Evolutionary conservation across 2,888 invertebrate species (phyloP), one percentile per base, ranked within the genome.

Genomic region (Aspidapion aeneum): DNA sequence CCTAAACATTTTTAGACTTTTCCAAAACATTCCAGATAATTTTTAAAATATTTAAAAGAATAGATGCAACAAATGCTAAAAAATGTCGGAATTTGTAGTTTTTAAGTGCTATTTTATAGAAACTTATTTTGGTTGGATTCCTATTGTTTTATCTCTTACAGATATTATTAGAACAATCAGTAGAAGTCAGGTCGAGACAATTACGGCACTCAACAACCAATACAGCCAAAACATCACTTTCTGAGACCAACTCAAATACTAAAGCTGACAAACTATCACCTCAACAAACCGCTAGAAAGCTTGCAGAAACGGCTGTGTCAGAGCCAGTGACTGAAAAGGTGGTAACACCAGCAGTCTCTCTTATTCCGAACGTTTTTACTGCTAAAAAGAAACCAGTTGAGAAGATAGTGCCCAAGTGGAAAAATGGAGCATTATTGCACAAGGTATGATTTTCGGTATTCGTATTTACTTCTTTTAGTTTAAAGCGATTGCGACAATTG

Each of bases 351-450:
- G 72, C 35, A 7, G 35, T 12, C 3, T 3, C 35, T 12, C 35
- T 35, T 35, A 35, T 61, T 73, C 81, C 81, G 2, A 79, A 81
- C 70, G 75, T 82, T 52, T 70, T 84, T 22, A 77, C 75, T 49
- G 76, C 78, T 12, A 73, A 83, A 2, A 77, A 63, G 80, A 65
- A 77, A 64, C 73, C 70, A 21, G 64, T 64, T 51, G 70, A 70
- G 35, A 68, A 71, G 18, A 71, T 77, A 50, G 72, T 75, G 54
- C 58, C 73, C 17, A 84, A 82, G 68, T 84, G 84, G 84, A 84
- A 83, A 69, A 71, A 67, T 52, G 58, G 64, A 50, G 69, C 67
- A 66, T 58, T 66, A 62, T 50, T 69, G 18, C 65, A 70, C 55
- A 70, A 69, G 66, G 73, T 71, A 69, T 60, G 49, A 62, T n/a